Percentiles rank a stretch among this genome's conserved stretches.
Conservation (phyloP, 2,888 invertebrate genomes). For the Caenorhabditis sulstoni region DNA sequence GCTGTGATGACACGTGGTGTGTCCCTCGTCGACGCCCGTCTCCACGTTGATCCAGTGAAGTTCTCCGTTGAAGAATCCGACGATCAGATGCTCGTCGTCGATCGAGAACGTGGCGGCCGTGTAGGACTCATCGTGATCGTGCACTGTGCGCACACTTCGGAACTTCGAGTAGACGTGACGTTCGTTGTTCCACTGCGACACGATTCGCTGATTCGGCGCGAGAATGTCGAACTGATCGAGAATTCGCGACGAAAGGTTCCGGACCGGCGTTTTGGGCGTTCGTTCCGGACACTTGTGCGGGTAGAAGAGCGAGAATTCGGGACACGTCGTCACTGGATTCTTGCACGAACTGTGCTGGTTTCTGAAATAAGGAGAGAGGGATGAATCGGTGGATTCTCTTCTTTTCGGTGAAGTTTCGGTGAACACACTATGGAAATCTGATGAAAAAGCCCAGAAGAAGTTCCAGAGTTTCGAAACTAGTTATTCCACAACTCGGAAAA, state of each 20-base stretch:
- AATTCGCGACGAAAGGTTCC: slow-evolving; percentile 62
- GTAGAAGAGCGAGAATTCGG: slow-evolving; percentile 93
- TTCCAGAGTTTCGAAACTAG: no score
- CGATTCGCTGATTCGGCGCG: slow-evolving; percentile 4
- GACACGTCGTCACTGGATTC: slow-evolving; percentile 97
- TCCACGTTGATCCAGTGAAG: slow-evolving; percentile 91
- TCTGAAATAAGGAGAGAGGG: no score
- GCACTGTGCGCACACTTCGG: slow-evolving; percentile 86
- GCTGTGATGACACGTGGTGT: slow-evolving; percentile 90
- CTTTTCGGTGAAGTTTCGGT: no score
- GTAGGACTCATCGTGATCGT: slow-evolving; percentile 86
- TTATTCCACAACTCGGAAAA: no score
- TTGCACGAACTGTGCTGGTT: slow-evolving; percentile 98
- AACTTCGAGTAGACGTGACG: slow-evolving; percentile 87
- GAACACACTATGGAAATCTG: no score
- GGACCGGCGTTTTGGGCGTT: slow-evolving; percentile 81
- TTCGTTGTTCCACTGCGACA: slow-evolving; percentile 85
- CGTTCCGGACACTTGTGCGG: slow-evolving; percentile 97
- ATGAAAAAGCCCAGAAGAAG: no score
- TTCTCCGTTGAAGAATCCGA: slow-evolving; percentile 93
- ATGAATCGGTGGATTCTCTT: no score
- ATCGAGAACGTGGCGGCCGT: slow-evolving; percentile 83
- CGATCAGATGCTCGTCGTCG: slow-evolving; percentile 86
- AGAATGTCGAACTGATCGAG: slow-evolving; percentile 21
- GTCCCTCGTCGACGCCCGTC: slow-evolving; percentile 88